A percentile compares a stretch with the other conserved stretches of the same genome.
Evolutionary conservation across 2,797 vertebrate species (phyloP).

Genomic region (Peromyscus eremicus): DNA sequence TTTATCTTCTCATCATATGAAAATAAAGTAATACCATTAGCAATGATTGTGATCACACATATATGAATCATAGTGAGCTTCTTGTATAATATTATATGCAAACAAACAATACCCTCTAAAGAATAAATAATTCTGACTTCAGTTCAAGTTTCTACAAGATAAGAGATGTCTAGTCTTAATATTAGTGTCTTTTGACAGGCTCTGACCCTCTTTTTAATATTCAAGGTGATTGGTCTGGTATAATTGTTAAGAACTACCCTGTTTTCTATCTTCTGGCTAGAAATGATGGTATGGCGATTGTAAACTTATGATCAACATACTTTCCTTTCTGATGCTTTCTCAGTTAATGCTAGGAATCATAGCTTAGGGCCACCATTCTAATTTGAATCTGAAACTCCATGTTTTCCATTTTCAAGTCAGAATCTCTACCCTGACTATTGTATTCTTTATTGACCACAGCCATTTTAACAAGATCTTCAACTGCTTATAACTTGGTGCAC

Average conservation of each 20-base stretch:
- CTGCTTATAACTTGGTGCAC: neutral
- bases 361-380: neutral
- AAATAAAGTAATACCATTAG: neutral
- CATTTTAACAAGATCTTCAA: neutral
- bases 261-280: neutral
- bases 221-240: neutral
- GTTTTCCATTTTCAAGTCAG: neutral
- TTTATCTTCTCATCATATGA: neutral
- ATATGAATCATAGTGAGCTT: neutral
- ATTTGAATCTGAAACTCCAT: neutral
- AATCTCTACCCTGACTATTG: neutral
- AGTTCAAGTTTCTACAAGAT: neutral
- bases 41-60: neutral
- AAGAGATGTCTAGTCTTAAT: neutral
- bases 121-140: neutral
- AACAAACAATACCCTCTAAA: neutral
- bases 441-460: neutral
- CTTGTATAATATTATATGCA: neutral
- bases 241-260: neutral
- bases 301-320: neutral
- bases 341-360: neutral
- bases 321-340: neutral
- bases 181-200: neutral
- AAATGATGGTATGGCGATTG: neutral
- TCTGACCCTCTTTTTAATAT: neutral